A percentile compares a stretch with the other conserved stretches of the same genome.
phyloP scores from a whole-genome alignment of 2,797 vertebrate species.

The Neosilurus mollespiculum region DNA sequence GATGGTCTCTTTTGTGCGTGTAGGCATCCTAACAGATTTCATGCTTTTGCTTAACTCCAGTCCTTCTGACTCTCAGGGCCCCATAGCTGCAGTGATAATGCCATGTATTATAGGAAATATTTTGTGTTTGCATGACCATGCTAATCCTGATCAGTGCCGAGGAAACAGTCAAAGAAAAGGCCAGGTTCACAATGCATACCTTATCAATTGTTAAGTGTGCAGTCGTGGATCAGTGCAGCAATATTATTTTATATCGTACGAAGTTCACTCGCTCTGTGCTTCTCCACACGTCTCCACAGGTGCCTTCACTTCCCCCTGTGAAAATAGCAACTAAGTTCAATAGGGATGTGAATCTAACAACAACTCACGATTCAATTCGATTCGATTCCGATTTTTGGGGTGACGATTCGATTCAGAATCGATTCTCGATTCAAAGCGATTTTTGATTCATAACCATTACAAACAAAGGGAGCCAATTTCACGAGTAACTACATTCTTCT shows the following conservation, averaged over 20 bases:
- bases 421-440: too few relatives aligned
- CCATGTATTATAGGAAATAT: not conserved
- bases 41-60: not conserved
- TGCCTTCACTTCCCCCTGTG: not conserved
- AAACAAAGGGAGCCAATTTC: too few relatives aligned
- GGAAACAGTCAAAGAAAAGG: not conserved
- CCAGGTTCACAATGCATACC: not conserved
- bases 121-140: not conserved
- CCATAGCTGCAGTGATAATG: not conserved
- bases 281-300: not conserved
- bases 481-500: too few relatives aligned
- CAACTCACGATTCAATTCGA: too few relatives aligned
- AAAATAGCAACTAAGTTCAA: not conserved
- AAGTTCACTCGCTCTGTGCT: not conserved
- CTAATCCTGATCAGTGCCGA: not conserved
- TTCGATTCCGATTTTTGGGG: too few relatives aligned
- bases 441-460: too few relatives aligned
- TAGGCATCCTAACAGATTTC: not conserved
- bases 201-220: not conserved
- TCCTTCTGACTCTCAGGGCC: not conserved
- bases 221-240: not conserved
- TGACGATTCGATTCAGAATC: too few relatives aligned
- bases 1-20: constrained; percentile 5
- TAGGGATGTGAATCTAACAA: too few relatives aligned
- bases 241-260: not conserved